A percentile compares a stretch with the other conserved stretches of the same genome.
phyloP scores from a whole-genome alignment of 1,140 invertebrate genomes.

The Gryllus bimaculatus region DNA sequence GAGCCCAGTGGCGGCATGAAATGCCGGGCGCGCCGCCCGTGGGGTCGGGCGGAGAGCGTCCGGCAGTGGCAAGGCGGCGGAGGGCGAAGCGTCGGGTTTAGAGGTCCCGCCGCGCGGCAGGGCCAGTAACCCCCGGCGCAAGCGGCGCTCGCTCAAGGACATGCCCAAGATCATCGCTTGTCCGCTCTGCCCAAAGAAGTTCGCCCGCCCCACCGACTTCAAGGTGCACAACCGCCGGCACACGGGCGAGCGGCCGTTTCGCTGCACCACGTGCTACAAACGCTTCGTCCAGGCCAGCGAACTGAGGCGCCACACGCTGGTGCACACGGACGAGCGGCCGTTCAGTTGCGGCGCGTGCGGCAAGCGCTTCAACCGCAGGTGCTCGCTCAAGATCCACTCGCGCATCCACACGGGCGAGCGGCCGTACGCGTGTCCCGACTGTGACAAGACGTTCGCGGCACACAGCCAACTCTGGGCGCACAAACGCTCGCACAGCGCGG shows the following conservation, averaged over 20 bases:
- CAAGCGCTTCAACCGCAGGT: background rate
- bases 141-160: too few relatives aligned
- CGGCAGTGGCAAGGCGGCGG: too few relatives aligned
- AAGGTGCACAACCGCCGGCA: slow-evolving; percentile 7
- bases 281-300: background rate
- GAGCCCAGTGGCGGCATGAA: too few relatives aligned
- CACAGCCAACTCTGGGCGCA: too few relatives aligned
- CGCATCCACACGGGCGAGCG: slow-evolving; percentile 6
- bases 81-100: too few relatives aligned
- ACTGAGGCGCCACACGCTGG: background rate
- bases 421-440: slow-evolving; percentile 3
- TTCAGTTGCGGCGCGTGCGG: slow-evolving; percentile 1
- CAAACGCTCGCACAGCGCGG: too few relatives aligned
- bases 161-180: too few relatives aligned
- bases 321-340: slow-evolving; percentile 1
- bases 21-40: too few relatives aligned
- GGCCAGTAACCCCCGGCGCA: too few relatives aligned
- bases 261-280: background rate
- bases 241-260: slow-evolving; percentile 6
- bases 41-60: too few relatives aligned
- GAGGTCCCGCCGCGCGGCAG: too few relatives aligned
- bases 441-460: background rate
- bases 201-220: background rate
- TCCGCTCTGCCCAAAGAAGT: background rate
- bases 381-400: background rate